Percentiles rank a stretch among this genome's conserved stretches.
Evolutionary conservation across 2,888 invertebrate genomes (phyloP).

Genomic region (Ochropacha duplaris): DNA sequence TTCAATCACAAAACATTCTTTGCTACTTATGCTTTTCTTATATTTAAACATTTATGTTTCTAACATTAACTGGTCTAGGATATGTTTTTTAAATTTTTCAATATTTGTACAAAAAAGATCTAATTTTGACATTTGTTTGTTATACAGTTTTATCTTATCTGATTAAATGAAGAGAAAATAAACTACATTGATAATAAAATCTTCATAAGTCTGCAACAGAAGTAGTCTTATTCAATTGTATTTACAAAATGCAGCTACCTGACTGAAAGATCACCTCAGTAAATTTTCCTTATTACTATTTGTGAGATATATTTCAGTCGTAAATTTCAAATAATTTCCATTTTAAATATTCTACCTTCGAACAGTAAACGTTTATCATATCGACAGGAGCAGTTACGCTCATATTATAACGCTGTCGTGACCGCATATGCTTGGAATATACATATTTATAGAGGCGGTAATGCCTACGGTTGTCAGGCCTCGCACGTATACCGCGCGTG

Average conservation of each 20-base stretch:
- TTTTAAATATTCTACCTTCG: constrained; percentile 7
- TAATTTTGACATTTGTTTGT: too few relatives aligned
- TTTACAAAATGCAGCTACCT: not conserved
- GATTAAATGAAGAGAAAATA: too few relatives aligned
- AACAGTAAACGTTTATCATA: constrained; percentile 44
- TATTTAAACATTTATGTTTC: too few relatives aligned
- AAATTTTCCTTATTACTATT: not conserved
- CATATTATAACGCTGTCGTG: constrained; percentile 49
- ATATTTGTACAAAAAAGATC: too few relatives aligned
- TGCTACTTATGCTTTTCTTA: too few relatives aligned
- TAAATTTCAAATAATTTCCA: not conserved
- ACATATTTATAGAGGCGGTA: constrained; percentile 47
- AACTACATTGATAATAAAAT: not conserved
- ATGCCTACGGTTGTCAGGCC: constrained; percentile 49
- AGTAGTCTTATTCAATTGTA: not conserved
- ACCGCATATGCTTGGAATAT: constrained; percentile 37
- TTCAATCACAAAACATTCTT: too few relatives aligned
- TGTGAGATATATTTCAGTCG: not conserved
- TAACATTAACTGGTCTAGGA: too few relatives aligned
- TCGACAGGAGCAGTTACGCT: constrained; percentile 38
- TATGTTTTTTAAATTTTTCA: too few relatives aligned
- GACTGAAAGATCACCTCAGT: not conserved
- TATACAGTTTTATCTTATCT: too few relatives aligned
- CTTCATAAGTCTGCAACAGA: too few relatives aligned
- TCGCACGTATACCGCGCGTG: constrained; percentile 59